Evolutionary conservation across 2,888 invertebrate species (phyloP), one percentile per base, ranked within the genome.

Genomic region (Actias luna): DNA sequence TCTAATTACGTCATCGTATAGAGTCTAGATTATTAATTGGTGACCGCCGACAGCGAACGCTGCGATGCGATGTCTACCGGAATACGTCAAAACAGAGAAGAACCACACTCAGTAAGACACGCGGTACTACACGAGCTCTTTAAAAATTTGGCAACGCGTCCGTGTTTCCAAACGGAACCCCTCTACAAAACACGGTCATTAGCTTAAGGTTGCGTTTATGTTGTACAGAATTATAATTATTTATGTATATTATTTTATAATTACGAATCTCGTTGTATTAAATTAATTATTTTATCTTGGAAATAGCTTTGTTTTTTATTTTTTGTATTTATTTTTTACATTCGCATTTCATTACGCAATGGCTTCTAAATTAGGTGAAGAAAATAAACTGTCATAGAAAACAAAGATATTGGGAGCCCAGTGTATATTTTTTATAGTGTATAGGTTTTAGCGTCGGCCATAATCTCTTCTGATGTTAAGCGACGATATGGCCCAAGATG

Each of bases 151-250:
- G 29, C 29, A 55, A 52, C 27, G 14, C 52, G 52, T 27, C 22
- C 52, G 27, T 14, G 27, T 29, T 55, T 55, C 27, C 55, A 29
- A 55, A 52, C 12, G 27, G 52, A 27, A 52, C 27, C 25, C 27
- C 52, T 27, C 18, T 50, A 50, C 50, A 29, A 55, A 55, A 57
- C 46, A 31, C 65, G 36, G 50, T 66, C 65, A 64, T 62, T 65
- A 42, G 58, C 27, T 61, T 72, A 68, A 68, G 67, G 66, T 68
- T 66, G 62, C 60, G 25, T 35, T 35, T 50, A 64, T 35, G 55
- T 58, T 63, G 59, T 63, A 60, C 55, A 69, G 66, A 50, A 22
- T 7, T 46, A 46, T 22, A 46, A 2, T 42, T 12, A 33, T 33
- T 33, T n/a, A n/a, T n/a, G n/a, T n/a, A n/a, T n/a, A n/a, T n/a